These are phyloP conservation scores for Morbakka virulenta DNA, from an alignment of 30 jellyfish, hydroid and myxozoan genomes.

Conservation along the genomic window DNA sequence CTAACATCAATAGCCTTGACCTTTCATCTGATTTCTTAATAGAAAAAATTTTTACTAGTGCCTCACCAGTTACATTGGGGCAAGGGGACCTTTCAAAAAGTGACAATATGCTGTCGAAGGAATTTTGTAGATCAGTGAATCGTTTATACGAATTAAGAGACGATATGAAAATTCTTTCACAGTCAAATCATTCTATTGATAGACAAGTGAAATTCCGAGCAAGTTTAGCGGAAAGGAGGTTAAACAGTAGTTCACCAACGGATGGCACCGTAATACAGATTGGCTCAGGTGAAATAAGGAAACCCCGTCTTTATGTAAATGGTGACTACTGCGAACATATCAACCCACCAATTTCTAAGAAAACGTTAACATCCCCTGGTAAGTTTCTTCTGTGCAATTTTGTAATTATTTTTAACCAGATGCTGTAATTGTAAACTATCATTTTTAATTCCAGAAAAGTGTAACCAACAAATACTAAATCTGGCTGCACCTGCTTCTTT, in stretches of 20 bases:
- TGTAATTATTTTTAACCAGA: no score
- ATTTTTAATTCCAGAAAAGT: no score
- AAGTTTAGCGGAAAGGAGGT: not conserved
- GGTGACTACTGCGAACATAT: not conserved
- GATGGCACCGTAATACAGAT: not conserved
- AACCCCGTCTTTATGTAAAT: not conserved
- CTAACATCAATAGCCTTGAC: conserved; percentile 50
- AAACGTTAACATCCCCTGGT: not conserved
- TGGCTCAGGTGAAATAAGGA: not conserved
- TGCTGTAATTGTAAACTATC: no score
- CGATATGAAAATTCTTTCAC: not conserved
- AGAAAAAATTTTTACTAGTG: not conserved
- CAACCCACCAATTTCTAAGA: not conserved
- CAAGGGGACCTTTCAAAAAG: not conserved
- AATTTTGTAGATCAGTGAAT: not conserved
- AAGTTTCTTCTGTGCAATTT: no score
- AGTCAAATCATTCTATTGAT: not conserved
- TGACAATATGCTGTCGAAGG: not conserved
- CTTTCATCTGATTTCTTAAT: conserved; percentile 41
- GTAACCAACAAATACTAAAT: no score
- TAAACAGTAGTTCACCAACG: not conserved
- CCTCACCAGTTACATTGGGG: not conserved
- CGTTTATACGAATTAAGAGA: not conserved
- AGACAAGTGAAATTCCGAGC: not conserved
- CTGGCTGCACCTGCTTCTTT: no score